phyloP scores from a whole-genome alignment of 2,113 vertebrate species.

The Chamaetylas fuelleborni region DNA sequence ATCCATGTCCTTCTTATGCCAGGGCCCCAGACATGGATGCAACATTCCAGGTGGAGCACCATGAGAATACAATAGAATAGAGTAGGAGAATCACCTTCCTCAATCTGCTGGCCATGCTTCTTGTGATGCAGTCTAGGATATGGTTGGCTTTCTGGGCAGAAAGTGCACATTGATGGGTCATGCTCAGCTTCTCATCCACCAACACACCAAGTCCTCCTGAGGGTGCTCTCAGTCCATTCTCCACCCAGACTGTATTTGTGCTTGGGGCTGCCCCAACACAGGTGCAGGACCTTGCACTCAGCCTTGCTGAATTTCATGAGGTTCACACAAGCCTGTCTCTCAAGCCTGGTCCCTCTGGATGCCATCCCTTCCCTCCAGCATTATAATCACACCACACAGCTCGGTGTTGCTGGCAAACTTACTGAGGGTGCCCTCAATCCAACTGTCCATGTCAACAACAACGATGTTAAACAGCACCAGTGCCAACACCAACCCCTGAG shows the following conservation, averaged over 20 bases:
- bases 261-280: background rate
- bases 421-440: rapidly evolving
- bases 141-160: background rate
- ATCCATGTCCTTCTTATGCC: background rate
- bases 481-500: background rate
- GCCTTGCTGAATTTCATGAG: background rate
- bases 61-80: background rate
- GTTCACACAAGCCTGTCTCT: background rate
- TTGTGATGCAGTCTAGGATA: background rate
- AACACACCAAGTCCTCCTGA: background rate
- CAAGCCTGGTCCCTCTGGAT: background rate
- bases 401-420: rapidly evolving
- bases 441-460: background rate
- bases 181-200: background rate
- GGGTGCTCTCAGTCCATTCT: background rate
- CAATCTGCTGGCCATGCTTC: background rate
- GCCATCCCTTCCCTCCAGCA: background rate
- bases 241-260: background rate
- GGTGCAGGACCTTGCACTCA: background rate
- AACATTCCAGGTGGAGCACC: background rate
- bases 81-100: background rate
- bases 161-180: background rate
- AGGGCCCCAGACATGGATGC: background rate
- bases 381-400: background rate
- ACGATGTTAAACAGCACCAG: rapidly evolving